Conservation (phyloP, 2,888 invertebrate genomes). For the Chrysolina haemoptera region DNA sequence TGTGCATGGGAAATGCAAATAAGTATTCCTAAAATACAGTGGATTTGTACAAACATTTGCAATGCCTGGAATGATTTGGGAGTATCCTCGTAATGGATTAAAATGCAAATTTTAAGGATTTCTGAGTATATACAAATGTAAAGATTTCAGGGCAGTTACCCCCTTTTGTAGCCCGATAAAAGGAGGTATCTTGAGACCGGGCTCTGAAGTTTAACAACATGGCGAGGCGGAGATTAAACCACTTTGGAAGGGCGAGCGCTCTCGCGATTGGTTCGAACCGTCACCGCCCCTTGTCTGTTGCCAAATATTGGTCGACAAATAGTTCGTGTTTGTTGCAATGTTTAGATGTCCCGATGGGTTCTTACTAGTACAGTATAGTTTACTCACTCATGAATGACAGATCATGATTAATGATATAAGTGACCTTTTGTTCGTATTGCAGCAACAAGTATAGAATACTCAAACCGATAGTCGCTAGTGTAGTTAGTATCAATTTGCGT, state of each 20-base stretch:
- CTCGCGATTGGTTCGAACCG: slow-evolving; percentile 63
- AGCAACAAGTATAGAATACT: slow-evolving; percentile 46
- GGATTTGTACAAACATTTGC: slow-evolving; percentile 26
- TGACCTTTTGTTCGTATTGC: slow-evolving; percentile 41
- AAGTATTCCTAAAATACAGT: slow-evolving; percentile 17
- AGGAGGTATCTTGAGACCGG: slow-evolving; percentile 57
- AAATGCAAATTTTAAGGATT: slow-evolving; percentile 61
- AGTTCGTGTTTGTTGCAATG: slow-evolving; percentile 70
- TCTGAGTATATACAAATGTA: slow-evolving; percentile 58
- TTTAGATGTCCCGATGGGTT: slow-evolving; percentile 70
- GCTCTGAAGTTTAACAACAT: slow-evolving; percentile 67
- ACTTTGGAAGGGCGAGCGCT: slow-evolving; percentile 63
- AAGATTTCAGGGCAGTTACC: slow-evolving; percentile 62
- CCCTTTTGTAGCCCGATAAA: slow-evolving; percentile 57
- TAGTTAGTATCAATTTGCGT: slow-evolving; percentile 58
- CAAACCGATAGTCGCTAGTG: slow-evolving; percentile 11
- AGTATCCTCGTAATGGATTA: slow-evolving; percentile 50
- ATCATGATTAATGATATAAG: slow-evolving; percentile 61
- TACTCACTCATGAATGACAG: slow-evolving; percentile 64
- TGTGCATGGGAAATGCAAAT: slow-evolving; percentile 22
- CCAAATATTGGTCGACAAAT: slow-evolving; percentile 72
- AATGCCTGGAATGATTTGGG: slow-evolving; percentile 36
- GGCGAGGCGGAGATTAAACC: slow-evolving; percentile 68
- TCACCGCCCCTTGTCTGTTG: slow-evolving; percentile 68
- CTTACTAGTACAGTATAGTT: slow-evolving; percentile 67